Conservation (phyloP, 1,140 invertebrate genomes). For the Rhopalosiphum padi region DNA sequence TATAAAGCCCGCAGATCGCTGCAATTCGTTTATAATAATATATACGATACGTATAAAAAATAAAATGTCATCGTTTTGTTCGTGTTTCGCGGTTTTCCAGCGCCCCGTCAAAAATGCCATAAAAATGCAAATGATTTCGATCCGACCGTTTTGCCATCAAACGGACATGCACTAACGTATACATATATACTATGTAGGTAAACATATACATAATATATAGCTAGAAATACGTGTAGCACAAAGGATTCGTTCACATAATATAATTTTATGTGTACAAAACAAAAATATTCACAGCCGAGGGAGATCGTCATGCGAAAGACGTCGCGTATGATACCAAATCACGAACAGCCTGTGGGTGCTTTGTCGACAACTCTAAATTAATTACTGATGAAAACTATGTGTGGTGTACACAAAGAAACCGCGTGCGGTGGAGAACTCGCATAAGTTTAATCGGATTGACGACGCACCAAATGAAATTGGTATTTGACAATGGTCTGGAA, state of each 20-base stretch:
- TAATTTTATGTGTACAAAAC: background rate
- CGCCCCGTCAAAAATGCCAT: background rate
- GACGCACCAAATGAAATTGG: slow-evolving; percentile 1
- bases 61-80: background rate
- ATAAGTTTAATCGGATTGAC: slow-evolving; percentile 32
- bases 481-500: slow-evolving; percentile 14
- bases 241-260: background rate
- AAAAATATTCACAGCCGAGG: background rate
- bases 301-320: background rate
- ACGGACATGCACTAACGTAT: background rate
- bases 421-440: background rate
- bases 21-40: background rate
- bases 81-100: background rate
- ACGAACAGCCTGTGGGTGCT: background rate
- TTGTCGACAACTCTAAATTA: slow-evolving; percentile 23
- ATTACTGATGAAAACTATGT: slow-evolving; percentile 13
- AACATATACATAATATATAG: background rate
- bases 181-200: background rate
- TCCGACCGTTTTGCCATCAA: background rate
- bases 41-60: background rate
- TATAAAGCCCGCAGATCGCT: background rate
- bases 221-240: background rate
- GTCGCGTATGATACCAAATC: background rate
- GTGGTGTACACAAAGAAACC: background rate
- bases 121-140: slow-evolving; percentile 26